Conservation (phyloP, 2,888 invertebrate species). For the Dioctria rufipes region DNA sequence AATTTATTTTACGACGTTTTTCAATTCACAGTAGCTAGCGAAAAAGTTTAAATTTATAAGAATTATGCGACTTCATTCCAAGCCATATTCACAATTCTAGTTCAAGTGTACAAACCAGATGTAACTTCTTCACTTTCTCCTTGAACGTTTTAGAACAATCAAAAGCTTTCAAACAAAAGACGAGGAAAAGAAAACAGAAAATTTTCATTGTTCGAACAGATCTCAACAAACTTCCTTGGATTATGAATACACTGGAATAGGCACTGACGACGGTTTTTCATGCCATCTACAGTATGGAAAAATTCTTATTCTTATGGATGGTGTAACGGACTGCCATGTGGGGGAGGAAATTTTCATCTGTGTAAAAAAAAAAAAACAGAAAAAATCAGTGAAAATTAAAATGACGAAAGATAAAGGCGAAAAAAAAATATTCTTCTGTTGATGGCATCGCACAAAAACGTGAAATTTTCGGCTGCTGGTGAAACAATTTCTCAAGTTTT, state of each 20-base stretch:
- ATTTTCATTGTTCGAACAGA: constrained; percentile 5
- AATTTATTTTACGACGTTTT: too few relatives aligned
- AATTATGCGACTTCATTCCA: too few relatives aligned
- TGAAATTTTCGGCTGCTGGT: neutral
- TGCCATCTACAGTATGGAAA: neutral
- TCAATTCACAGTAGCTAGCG: too few relatives aligned
- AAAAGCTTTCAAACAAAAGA: constrained; percentile 1
- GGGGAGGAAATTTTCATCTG: neutral
- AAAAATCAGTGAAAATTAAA: neutral
- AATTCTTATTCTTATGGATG: neutral
- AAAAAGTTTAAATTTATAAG: too few relatives aligned
- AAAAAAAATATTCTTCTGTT: neutral
- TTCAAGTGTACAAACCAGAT: constrained; percentile 12
- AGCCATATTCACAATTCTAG: neutral
- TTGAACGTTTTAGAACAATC: constrained; percentile 33
- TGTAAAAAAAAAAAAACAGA: too few relatives aligned
- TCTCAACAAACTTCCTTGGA: neutral
- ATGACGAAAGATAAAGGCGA: neutral
- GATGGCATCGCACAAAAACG: neutral
- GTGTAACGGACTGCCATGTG: neutral
- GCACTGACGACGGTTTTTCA: neutral
- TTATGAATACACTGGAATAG: neutral
- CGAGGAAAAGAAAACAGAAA: constrained; percentile 21
- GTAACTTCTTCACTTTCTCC: constrained; percentile 23
- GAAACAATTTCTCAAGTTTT: constrained; percentile 13